Evolutionary conservation across 2,113 vertebrate genomes (phyloP).

Genomic region (Pterocles orientalis): DNA sequence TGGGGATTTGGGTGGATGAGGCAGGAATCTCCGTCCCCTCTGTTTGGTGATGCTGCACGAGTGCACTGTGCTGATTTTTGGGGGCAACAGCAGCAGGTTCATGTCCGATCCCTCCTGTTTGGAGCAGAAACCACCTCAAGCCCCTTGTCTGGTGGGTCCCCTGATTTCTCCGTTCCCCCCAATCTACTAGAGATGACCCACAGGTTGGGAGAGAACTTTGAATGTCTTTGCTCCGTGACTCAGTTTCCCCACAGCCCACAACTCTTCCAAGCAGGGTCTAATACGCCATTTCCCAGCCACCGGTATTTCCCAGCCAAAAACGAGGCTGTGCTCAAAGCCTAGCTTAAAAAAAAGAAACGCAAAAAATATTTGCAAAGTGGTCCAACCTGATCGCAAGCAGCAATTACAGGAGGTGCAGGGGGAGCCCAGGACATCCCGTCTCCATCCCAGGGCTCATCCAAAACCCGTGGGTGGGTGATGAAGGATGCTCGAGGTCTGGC

Average conservation of each 20-base stretch:
- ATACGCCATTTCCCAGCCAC: neutral
- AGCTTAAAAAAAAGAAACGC: neutral
- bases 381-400: neutral
- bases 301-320: too few species aligned
- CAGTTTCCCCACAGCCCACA: neutral
- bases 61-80: neutral
- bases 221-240: neutral
- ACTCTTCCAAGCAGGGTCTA: neutral
- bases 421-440: neutral
- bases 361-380: neutral
- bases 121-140: neutral
- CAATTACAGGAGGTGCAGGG: fast-evolving
- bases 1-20: neutral
- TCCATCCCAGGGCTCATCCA: neutral
- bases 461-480: fast-evolving
- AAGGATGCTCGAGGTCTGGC: neutral
- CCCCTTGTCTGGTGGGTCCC: neutral
- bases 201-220: too few species aligned
- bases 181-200: too few species aligned
- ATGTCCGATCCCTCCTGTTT: neutral
- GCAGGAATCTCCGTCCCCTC: neutral
- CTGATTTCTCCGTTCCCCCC: neutral
- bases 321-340: too few species aligned
- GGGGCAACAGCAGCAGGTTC: fast-evolving
- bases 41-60: neutral